Percentiles rank a stretch among this genome's conserved stretches.
Conservation (phyloP, 2,113 vertebrate species). For the Callipepla californica region DNA sequence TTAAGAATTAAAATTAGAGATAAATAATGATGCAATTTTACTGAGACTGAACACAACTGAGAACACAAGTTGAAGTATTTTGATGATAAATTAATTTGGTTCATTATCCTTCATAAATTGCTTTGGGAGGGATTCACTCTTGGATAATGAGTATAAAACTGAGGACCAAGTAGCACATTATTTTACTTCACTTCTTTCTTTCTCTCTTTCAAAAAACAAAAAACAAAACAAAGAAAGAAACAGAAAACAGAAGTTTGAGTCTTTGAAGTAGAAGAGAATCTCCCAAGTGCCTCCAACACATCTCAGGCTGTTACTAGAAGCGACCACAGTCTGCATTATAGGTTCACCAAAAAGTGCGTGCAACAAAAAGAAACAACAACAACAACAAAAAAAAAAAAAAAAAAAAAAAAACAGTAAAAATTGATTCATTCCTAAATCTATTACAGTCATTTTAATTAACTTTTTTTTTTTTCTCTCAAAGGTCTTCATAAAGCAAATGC, state of each 20-base stretch:
- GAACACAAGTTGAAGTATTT: slow-evolving; percentile 55
- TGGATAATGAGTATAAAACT: slow-evolving; percentile 44
- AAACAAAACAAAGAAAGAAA: too few species aligned
- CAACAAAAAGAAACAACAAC: not conserved
- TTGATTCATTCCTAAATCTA: not conserved
- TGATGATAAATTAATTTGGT: slow-evolving; percentile 65
- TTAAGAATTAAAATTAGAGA: slow-evolving; percentile 69
- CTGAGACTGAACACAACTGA: not conserved
- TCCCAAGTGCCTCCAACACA: not conserved
- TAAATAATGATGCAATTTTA: slow-evolving; percentile 68
- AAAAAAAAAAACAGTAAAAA: not conserved
- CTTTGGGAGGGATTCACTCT: slow-evolving; percentile 49
- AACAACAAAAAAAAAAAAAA: not conserved
- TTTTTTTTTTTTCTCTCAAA: not conserved
- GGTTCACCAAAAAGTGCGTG: not conserved
- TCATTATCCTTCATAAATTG: slow-evolving; percentile 69
- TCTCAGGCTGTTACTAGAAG: not conserved
- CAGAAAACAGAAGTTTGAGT: not conserved
- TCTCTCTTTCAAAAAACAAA: too few species aligned
- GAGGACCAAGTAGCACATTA: not conserved
- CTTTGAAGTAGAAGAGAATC: not conserved
- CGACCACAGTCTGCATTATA: not conserved
- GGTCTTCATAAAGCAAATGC: not conserved
- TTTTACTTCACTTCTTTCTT: not conserved
- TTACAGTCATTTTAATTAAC: not conserved